A percentile compares a stretch with the other conserved stretches of the same genome.
phyloP scores from a whole-genome alignment of 2,888 invertebrate genomes.

The Augiades crinisus region DNA sequence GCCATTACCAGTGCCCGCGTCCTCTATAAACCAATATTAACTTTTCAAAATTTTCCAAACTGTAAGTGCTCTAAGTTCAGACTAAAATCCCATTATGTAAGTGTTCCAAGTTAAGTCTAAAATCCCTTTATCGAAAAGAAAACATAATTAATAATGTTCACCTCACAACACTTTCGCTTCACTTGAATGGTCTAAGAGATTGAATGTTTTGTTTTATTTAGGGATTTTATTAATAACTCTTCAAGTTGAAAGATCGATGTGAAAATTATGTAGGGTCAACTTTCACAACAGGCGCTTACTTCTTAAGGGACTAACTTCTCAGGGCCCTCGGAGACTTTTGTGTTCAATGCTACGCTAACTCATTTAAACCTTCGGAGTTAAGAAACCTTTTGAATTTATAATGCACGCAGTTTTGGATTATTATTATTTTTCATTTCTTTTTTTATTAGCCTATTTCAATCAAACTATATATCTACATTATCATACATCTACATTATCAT shows the following conservation, averaged over 20 bases:
- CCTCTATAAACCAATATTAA: constrained; percentile 20
- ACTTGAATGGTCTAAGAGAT: constrained; percentile 41
- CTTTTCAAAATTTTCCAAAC: constrained; percentile 21
- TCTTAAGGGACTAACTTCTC: too few relatives aligned
- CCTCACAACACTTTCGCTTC: constrained; percentile 46
- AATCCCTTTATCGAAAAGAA: constrained; percentile 54
- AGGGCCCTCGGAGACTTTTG: too few relatives aligned
- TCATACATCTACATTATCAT: too few relatives aligned
- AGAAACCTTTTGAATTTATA: too few relatives aligned
- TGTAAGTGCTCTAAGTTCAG: too few relatives aligned
- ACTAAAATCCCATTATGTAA: too few relatives aligned
- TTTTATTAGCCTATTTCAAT: too few relatives aligned
- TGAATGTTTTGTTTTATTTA: constrained; percentile 49
- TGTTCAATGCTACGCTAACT: too few relatives aligned
- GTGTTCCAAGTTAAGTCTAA: constrained; percentile 54
- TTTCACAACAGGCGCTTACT: constrained; percentile 30
- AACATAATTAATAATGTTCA: constrained; percentile 58
- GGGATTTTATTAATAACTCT: constrained; percentile 30
- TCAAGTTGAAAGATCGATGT: constrained; percentile 19
- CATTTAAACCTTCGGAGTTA: too few relatives aligned
- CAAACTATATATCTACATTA: too few relatives aligned
- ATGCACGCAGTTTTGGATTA: too few relatives aligned
- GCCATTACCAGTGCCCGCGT: constrained; percentile 17
- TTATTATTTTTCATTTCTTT: too few relatives aligned
- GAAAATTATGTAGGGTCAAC: background rate